A percentile compares a stretch with the other conserved stretches of the same genome.
Evolutionary conservation across 2,888 invertebrate species (phyloP).

Genomic region (Hydrotaea cyrtoneurina): DNA sequence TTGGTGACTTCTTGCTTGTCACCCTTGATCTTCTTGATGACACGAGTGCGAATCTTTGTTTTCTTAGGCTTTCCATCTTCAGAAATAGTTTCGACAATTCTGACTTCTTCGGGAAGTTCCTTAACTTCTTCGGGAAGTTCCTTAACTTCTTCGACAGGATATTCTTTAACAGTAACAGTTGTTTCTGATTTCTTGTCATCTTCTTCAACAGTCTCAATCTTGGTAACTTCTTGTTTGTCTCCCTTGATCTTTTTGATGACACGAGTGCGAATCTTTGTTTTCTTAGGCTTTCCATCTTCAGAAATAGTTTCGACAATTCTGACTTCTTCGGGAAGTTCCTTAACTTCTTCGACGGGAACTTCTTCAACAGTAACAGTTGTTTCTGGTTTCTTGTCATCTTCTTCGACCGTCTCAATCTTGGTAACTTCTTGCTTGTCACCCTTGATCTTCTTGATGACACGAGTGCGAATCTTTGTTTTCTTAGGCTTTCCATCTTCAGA

Average conservation of each 20-base stretch:
- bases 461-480: constrained; percentile 70
- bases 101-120: constrained; percentile 71
- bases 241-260: constrained; percentile 72
- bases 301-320: constrained; percentile 60
- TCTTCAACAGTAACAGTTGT: constrained; percentile 69
- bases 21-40: constrained; percentile 72
- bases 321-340: constrained; percentile 54
- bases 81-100: constrained; percentile 67
- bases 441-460: constrained; percentile 70
- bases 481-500: constrained; percentile 69
- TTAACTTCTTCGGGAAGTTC: constrained; percentile 61
- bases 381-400: constrained; percentile 69
- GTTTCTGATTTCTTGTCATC: constrained; percentile 70
- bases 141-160: constrained; percentile 71
- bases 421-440: constrained; percentile 71
- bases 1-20: constrained; percentile 72
- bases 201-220: constrained; percentile 72
- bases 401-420: constrained; percentile 70
- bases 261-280: constrained; percentile 72
- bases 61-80: constrained; percentile 70
- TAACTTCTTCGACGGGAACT: constrained; percentile 56
- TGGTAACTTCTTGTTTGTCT: constrained; percentile 72
- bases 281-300: constrained; percentile 69
- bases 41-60: constrained; percentile 71
- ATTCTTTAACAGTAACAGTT: constrained; percentile 18